A percentile compares a stretch with the other conserved stretches of the same genome.
Evolutionary conservation across 1,140 invertebrate genomes (phyloP).

Genomic region (Tetramorium alpestre): DNA sequence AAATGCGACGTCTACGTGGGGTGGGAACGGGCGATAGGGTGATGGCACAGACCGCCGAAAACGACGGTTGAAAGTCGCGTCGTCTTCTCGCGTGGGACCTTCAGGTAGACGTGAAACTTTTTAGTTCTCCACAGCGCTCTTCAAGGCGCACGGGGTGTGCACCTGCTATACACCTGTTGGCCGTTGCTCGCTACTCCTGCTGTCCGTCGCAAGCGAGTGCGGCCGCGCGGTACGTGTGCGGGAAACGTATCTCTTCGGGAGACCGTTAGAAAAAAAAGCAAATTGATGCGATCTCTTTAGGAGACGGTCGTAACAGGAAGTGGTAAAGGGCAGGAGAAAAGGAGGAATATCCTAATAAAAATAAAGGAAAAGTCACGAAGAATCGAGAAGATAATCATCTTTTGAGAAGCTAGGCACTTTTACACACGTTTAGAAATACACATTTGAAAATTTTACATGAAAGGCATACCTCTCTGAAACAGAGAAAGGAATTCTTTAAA

Average conservation of each 20-base stretch:
- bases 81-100: constrained; percentile 80
- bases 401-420: neutral
- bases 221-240: constrained; percentile 44
- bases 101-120: constrained; percentile 81
- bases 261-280: constrained; percentile 64
- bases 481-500: neutral
- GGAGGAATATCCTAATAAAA: constrained; percentile 1
- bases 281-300: constrained; percentile 58
- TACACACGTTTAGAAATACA: neutral
- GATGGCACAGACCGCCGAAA: constrained; percentile 65
- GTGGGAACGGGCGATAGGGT: constrained; percentile 55
- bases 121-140: constrained; percentile 68
- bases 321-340: neutral
- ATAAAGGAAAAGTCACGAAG: neutral
- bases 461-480: neutral
- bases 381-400: neutral
- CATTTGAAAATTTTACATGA: neutral
- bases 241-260: constrained; percentile 61
- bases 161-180: constrained; percentile 83
- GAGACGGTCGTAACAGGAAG: constrained; percentile 31
- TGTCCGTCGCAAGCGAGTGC: constrained; percentile 62
- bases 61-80: constrained; percentile 77
- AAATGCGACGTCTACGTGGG: constrained; percentile 50
- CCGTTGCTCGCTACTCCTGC: constrained; percentile 76
- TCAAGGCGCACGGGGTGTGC: constrained; percentile 74